Evolutionary conservation across 2,113 vertebrate genomes (phyloP), one percentile per base, ranked within the genome.

Genomic region (Paralichthys olivaceus): DNA sequence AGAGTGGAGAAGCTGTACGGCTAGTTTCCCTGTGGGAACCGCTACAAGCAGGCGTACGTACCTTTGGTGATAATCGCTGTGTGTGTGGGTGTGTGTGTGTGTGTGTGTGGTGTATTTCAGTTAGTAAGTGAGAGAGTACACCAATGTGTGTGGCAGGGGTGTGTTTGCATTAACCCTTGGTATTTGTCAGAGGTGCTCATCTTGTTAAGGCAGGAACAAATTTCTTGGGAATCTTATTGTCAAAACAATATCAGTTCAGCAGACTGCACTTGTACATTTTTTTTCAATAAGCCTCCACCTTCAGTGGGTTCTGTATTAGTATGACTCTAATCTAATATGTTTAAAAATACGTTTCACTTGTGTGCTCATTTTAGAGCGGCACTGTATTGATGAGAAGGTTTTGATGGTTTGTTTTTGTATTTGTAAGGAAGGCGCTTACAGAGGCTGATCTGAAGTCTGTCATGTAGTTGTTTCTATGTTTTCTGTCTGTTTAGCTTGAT

Each of bases 41-140:
- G 85, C 87, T 84, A 89, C 89, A 82, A 90, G 84, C 88, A 84
- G 79, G 77, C 81, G 15, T 71, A 88, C 79, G 57, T 83, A 89
- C 87, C 86, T 85, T 89, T 83, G 82, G 90, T 87, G 79, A 92
- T 91, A 93, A 93, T 90, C 88, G 79, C 74, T 88, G 60, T 81
- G 70, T 83, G 79, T 78, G 69, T 77, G 77, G 72, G 69, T 72
- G 72, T 82, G 34, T 49, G 72, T 80, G 68, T 67, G 43, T 61
- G 23, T 32, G 34, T 73, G 68, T 77, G 69, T 78, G 62, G 73
- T 69, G 65, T 23, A 43, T 54, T 34, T 34, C 32, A 34, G 32
- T 34, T 69, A 26, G 74, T 59, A 53, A 64, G 72, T 54, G 29
- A 49, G 67, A 54, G 56, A 74, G 49, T 20, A 79, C 69, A 78